These are phyloP conservation scores for Nomada ferruginata DNA, from an alignment of 2,888 invertebrate genomes.

Conservation along the genomic window DNA sequence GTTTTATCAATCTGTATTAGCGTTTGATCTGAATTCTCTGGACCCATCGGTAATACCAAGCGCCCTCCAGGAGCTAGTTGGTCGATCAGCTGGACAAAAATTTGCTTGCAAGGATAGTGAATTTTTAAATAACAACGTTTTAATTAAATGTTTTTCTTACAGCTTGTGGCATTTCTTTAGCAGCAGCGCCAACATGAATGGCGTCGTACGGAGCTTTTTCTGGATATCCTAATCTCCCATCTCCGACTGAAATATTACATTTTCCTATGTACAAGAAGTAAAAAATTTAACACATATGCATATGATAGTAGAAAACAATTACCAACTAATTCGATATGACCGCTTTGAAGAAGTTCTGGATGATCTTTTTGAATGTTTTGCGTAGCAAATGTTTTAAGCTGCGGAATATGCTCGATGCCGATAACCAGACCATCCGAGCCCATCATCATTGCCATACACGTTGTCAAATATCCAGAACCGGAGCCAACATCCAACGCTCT, in stretches of 20 bases:
- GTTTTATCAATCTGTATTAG: slow-evolving; percentile 95
- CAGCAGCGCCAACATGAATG: slow-evolving; percentile 97
- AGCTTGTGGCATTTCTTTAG: slow-evolving; percentile 90
- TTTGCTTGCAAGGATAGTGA: background rate
- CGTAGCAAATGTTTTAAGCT: slow-evolving; percentile 90
- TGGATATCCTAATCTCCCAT: slow-evolving; percentile 93
- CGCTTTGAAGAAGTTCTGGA: slow-evolving; percentile 88
- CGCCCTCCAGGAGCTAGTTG: slow-evolving; percentile 95
- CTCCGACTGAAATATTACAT: slow-evolving; percentile 88
- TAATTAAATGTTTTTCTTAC: slow-evolving; percentile 84
- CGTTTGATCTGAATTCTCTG: slow-evolving; percentile 93
- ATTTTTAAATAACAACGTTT: background rate
- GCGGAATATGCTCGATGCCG: slow-evolving; percentile 96
- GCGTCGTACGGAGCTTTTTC: slow-evolving; percentile 94
- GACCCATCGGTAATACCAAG: slow-evolving; percentile 95
- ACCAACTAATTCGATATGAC: slow-evolving; percentile 90
- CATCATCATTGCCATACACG: slow-evolving; percentile 95
- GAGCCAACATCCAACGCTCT: slow-evolving; percentile 96
- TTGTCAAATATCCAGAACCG: slow-evolving; percentile 96
- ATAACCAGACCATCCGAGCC: slow-evolving; percentile 89
- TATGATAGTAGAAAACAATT: slow-evolving; percentile 64
- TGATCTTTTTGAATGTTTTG: slow-evolving; percentile 92
- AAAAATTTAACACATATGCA: background rate
- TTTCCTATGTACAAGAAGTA: slow-evolving; percentile 18
- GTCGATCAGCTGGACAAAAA: slow-evolving; percentile 66